phyloP scores from a whole-genome alignment of 2,797 vertebrate genomes.

The Chlorospingus flavigularis region DNA sequence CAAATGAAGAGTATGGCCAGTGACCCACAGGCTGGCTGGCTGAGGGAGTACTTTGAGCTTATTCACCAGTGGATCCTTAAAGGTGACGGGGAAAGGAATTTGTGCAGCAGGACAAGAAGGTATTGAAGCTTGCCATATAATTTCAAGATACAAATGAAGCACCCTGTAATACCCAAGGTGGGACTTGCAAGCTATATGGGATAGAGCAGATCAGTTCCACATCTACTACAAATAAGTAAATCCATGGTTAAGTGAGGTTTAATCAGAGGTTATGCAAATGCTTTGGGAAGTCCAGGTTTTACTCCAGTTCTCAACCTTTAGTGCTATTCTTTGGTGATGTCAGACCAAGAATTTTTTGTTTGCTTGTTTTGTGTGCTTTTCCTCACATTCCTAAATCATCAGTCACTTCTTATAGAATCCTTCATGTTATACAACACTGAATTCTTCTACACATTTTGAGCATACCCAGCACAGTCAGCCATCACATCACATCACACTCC shows the following conservation, averaged over 20 bases:
- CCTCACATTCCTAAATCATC: neutral
- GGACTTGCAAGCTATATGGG: neutral
- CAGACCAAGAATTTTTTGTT: neutral
- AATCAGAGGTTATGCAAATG: neutral
- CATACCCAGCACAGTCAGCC: neutral
- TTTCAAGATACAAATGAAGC: neutral
- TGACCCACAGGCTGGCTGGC: neutral
- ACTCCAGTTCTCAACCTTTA: neutral
- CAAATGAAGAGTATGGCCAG: neutral
- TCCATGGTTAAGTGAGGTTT: neutral
- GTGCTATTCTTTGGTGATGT: neutral
- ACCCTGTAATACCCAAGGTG: neutral
- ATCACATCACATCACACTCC: neutral
- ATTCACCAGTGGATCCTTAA: neutral
- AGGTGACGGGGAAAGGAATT: neutral
- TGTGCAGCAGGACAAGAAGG: neutral
- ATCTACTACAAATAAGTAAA: neutral
- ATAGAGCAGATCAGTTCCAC: neutral
- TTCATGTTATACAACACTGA: neutral
- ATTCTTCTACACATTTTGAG: neutral
- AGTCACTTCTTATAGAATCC: neutral
- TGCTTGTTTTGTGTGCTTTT: neutral
- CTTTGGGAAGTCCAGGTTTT: neutral
- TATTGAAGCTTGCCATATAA: neutral
- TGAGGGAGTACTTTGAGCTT: neutral